These are phyloP conservation scores for Xylocampa areola DNA, from an alignment of 2,888 invertebrate genomes.

Conservation along the genomic window DNA sequence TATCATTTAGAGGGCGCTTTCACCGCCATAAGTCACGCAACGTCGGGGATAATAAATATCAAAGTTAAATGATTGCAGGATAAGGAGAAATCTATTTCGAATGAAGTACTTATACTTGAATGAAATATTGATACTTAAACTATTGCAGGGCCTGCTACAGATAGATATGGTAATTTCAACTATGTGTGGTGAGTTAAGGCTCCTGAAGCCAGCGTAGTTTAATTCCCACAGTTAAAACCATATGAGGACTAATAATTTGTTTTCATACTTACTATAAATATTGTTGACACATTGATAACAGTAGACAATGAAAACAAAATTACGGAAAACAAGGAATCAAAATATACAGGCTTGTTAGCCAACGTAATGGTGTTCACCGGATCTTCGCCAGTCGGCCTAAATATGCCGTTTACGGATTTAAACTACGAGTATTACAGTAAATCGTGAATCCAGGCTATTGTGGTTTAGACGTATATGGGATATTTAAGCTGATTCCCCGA, in stretches of 20 bases:
- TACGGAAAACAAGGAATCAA: constrained; percentile 41
- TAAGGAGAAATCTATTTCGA: constrained; percentile 52
- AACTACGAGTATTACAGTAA: constrained; percentile 77
- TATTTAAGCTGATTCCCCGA: constrained; percentile 68
- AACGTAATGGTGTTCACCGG: constrained; percentile 46
- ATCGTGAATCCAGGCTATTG: constrained; percentile 79
- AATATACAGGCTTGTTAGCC: constrained; percentile 56
- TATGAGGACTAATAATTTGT: constrained; percentile 14
- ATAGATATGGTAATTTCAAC: constrained; percentile 1
- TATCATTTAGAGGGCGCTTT: constrained; percentile 79
- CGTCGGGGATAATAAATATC: constrained; percentile 64
- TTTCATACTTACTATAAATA: constrained; percentile 23
- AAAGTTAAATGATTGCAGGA: constrained; percentile 62
- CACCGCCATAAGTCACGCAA: constrained; percentile 81
- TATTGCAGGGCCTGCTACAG: constrained; percentile 5
- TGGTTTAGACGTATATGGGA: constrained; percentile 77
- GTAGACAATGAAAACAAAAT: constrained; percentile 46
- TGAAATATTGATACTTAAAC: constrained; percentile 36
- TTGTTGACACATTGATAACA: constrained; percentile 38
- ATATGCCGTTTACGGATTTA: constrained; percentile 65
- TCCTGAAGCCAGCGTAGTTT: not conserved
- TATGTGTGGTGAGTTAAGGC: not conserved
- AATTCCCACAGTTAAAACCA: constrained; percentile 26
- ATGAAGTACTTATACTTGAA: constrained; percentile 17
- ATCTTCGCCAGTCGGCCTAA: constrained; percentile 55